These are phyloP conservation scores for Zoanthus gigantus DNA, from an alignment of 92 coral and sea anemone genomes.

Conservation along the genomic window DNA sequence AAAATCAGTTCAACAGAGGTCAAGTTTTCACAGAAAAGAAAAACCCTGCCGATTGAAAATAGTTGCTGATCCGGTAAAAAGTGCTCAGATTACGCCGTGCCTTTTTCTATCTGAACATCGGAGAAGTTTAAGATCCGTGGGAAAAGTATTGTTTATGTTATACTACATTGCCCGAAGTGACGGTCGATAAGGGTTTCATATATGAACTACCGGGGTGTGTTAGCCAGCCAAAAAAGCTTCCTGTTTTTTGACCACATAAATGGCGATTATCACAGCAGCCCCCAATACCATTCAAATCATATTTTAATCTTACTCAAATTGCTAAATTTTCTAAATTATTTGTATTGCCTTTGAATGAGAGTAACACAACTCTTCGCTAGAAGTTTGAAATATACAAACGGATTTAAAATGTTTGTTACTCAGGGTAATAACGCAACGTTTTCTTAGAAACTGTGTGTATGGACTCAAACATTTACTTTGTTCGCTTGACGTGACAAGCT, in stretches of 20 bases:
- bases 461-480: no score
- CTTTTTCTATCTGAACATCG: slow-evolving; percentile 30
- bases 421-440: no score
- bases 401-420: no score
- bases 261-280: background rate
- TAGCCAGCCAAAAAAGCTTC: slow-evolving; percentile 22
- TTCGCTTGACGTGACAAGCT: no score
- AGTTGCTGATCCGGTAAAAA: background rate
- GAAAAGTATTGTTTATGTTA: slow-evolving; percentile 30
- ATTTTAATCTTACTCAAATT: no score
- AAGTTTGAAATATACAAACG: no score
- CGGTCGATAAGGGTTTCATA: background rate
- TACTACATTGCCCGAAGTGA: slow-evolving; percentile 7
- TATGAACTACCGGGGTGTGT: slow-evolving; percentile 35
- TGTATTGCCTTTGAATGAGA: no score
- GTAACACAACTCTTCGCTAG: no score
- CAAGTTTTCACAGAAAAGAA: slow-evolving; percentile 1
- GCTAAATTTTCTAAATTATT: no score
- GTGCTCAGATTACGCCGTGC: background rate
- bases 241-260: slow-evolving; percentile 12
- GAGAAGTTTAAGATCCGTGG: slow-evolving; percentile 45
- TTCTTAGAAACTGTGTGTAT: no score
- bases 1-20: slow-evolving; percentile 25
- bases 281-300: background rate
- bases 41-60: background rate